Percentiles rank a stretch among this genome's conserved stretches.
These are phyloP conservation scores for Drosophila melanosoma DNA, from an alignment of 2,888 invertebrate species.

Conservation along the genomic window DNA sequence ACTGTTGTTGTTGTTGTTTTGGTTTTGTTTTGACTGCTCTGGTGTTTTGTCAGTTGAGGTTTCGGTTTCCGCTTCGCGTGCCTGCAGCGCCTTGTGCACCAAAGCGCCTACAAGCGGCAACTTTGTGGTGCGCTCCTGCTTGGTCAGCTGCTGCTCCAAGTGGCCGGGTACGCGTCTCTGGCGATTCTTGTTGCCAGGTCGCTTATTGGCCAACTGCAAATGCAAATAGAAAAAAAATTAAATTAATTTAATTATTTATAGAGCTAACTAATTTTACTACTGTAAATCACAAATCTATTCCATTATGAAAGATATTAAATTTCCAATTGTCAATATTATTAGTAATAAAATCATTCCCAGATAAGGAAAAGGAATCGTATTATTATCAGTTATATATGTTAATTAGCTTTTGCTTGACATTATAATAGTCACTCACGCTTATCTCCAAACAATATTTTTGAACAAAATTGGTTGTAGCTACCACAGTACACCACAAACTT, in stretches of 20 bases:
- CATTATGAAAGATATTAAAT: not conserved
- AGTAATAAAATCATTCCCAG: not conserved
- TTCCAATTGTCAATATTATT: not conserved
- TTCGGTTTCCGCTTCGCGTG: conserved; percentile 25
- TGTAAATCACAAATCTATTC: not conserved
- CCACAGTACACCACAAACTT: not conserved
- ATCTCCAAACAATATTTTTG: conserved; percentile 20
- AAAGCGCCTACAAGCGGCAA: conserved; percentile 63
- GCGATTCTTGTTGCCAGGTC: conserved; percentile 59
- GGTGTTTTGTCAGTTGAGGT: not conserved
- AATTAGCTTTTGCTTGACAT: conserved; percentile 32
- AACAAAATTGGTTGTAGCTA: conserved; percentile 14
- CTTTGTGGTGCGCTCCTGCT: conserved; percentile 57
- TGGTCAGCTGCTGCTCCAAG: conserved; percentile 60
- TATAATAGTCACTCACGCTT: conserved; percentile 21
- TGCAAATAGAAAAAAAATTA: not conserved
- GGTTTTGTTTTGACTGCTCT: conserved; percentile 3
- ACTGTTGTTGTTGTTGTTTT: conserved; percentile 10
- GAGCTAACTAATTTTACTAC: not conserved
- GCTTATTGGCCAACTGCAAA: conserved; percentile 54
- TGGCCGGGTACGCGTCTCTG: conserved; percentile 24
- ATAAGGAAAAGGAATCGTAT: not conserved
- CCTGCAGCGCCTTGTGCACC: conserved; percentile 55
- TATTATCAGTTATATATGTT: conserved; percentile 27
- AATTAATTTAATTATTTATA: not conserved